These are phyloP conservation scores for Otis tarda DNA, from an alignment of 2,113 vertebrate genomes.

Conservation along the genomic window DNA sequence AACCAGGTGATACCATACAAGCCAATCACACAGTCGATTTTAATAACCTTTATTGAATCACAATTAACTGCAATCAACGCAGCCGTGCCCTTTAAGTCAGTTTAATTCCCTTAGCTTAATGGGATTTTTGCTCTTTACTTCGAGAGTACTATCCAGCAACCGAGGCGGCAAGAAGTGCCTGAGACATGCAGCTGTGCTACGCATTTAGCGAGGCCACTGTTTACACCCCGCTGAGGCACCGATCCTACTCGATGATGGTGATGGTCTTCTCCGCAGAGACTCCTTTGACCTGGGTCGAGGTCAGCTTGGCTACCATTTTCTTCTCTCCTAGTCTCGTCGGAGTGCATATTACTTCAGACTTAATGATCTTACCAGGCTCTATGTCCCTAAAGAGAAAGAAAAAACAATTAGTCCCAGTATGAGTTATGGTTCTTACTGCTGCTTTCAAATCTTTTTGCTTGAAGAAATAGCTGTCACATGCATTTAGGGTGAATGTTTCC, in stretches of 20 bases:
- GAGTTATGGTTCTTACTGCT: neutral
- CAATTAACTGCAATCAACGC: neutral
- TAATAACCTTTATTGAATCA: conserved; percentile 50
- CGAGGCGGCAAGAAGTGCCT: neutral
- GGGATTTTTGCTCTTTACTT: neutral
- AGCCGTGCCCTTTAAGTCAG: neutral
- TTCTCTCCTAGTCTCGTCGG: conserved; percentile 47
- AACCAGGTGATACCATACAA: neutral
- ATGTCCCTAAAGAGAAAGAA: conserved; percentile 46
- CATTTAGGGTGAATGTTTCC: neutral
- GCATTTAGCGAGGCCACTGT: fast-evolving
- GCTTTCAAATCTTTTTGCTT: fast-evolving
- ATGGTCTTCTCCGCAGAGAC: conserved; percentile 64
- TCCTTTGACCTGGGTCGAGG: conserved; percentile 60
- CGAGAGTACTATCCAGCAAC: neutral
- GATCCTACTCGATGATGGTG: neutral
- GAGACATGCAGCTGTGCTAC: fast-evolving
- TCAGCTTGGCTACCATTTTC: conserved; percentile 69
- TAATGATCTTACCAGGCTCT: conserved; percentile 52
- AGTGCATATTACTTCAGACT: conserved; percentile 62
- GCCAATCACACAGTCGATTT: neutral
- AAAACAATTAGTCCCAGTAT: neutral
- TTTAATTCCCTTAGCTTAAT: neutral
- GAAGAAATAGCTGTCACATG: fast-evolving
- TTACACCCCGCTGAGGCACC: fast-evolving